Percentiles rank a stretch among this genome's conserved stretches.
phyloP scores from a whole-genome alignment of 1,140 invertebrate species.

The Ridgeia piscesae region DNA sequence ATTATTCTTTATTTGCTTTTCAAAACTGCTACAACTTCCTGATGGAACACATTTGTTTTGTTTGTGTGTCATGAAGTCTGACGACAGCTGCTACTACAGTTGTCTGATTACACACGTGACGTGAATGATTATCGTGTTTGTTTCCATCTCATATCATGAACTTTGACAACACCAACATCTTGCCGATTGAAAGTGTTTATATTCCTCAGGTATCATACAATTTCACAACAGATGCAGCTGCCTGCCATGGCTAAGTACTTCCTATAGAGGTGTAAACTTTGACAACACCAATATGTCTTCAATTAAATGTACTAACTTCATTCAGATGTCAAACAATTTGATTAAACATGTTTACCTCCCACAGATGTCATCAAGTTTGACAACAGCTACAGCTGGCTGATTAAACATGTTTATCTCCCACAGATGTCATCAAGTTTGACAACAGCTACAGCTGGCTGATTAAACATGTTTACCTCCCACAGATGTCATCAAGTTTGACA shows the following conservation, averaged over 20 bases:
- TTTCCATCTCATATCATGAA: constrained; percentile 75
- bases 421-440: constrained; percentile 86
- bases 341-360: constrained; percentile 49
- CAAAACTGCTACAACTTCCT: constrained; percentile 81
- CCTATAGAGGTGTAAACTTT: no score
- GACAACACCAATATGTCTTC: constrained; percentile 84
- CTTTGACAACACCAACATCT: constrained; percentile 88
- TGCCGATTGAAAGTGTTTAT: constrained; percentile 57
- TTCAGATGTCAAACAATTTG: constrained; percentile 82
- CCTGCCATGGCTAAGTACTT: no score
- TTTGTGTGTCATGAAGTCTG: constrained; percentile 83
- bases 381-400: constrained; percentile 79
- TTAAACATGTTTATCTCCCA: constrained; percentile 50
- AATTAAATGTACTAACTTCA: constrained; percentile 44
- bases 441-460: constrained; percentile 78
- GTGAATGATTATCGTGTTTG: no score
- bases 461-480: constrained; percentile 53
- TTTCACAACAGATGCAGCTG: no score
- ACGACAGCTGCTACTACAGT: constrained; percentile 85
- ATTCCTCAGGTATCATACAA: constrained; percentile 76
- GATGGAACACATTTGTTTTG: constrained; percentile 43
- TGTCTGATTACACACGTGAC: constrained; percentile 64
- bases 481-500: constrained; percentile 88
- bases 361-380: constrained; percentile 86
- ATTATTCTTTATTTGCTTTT: constrained; percentile 48